These are phyloP conservation scores for Rhabditoides inermis DNA, from an alignment of 2,888 invertebrate genomes.

Conservation along the genomic window DNA sequence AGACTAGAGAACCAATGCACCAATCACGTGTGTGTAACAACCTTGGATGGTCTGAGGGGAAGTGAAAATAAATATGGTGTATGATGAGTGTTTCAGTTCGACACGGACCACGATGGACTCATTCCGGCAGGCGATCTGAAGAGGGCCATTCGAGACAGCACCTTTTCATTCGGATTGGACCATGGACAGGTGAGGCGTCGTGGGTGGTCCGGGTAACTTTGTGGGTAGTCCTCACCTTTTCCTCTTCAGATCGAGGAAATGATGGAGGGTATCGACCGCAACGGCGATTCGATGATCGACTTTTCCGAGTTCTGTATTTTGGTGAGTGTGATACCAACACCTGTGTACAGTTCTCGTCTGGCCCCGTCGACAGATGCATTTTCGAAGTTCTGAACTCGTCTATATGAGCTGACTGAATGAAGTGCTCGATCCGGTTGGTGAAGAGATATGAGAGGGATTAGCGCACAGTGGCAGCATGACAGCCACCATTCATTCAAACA, in stretches of 20 bases:
- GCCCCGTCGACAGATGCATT: too few relatives aligned
- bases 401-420: not conserved
- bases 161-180: constrained; percentile 37
- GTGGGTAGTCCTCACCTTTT: not conserved
- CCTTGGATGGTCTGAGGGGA: too few relatives aligned
- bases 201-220: constrained; percentile 16
- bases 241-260: constrained; percentile 36
- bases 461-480: not conserved
- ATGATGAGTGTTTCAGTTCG: too few relatives aligned
- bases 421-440: not conserved
- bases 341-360: too few relatives aligned
- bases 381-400: too few relatives aligned
- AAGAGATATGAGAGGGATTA: not conserved
- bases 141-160: constrained; percentile 51
- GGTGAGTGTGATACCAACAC: constrained; percentile 35
- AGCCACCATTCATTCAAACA: too few relatives aligned
- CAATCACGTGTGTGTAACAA: too few relatives aligned
- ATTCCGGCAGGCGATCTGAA: constrained; percentile 53
- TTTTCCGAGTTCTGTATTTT: constrained; percentile 55
- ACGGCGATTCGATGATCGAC: constrained; percentile 52
- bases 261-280: constrained; percentile 50
- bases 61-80: too few relatives aligned
- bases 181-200: constrained; percentile 17
- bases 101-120: constrained; percentile 53
- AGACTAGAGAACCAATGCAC: too few relatives aligned